phyloP scores from a whole-genome alignment of 2,888 invertebrate species.

The Apotomis capreana region DNA sequence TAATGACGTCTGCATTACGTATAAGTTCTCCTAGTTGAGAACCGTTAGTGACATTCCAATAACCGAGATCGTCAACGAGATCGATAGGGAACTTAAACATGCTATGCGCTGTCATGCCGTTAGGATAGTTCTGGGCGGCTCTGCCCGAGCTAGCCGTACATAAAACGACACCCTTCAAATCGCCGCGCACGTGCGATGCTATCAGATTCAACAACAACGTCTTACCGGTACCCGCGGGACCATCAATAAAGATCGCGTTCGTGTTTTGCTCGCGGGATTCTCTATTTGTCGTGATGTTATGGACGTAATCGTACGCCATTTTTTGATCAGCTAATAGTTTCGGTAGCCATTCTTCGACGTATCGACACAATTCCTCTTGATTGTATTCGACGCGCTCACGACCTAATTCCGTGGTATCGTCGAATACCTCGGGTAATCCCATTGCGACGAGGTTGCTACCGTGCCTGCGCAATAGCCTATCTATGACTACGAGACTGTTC shows the following conservation, averaged over 20 bases:
- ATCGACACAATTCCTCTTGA: neutral
- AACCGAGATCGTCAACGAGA: conserved; percentile 23
- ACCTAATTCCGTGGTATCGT: neutral
- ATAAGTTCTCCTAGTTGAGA: conserved; percentile 27
- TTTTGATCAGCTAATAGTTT: neutral
- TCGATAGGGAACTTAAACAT: conserved; percentile 33
- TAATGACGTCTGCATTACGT: conserved; percentile 16
- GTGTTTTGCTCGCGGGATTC: conserved; percentile 7
- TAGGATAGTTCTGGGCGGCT: conserved; percentile 17
- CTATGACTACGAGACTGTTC: neutral
- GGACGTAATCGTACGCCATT: neutral
- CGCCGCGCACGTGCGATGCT: neutral
- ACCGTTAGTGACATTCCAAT: conserved; percentile 7
- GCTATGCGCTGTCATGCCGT: conserved; percentile 24
- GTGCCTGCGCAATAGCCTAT: conserved; percentile 24
- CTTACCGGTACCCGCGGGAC: conserved; percentile 32
- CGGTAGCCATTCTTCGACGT: neutral
- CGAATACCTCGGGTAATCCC: conserved; percentile 1
- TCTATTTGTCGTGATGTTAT: neutral
- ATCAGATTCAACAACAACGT: conserved; percentile 11
- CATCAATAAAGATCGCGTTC: conserved; percentile 27
- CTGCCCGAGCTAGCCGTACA: conserved; percentile 7
- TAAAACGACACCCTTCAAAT: neutral
- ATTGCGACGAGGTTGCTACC: neutral
- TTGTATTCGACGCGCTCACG: conserved; percentile 5